Evolutionary conservation across 2,888 invertebrate species (phyloP), one percentile per base, ranked within the genome.

Genomic region (Tiliacea aurago): DNA sequence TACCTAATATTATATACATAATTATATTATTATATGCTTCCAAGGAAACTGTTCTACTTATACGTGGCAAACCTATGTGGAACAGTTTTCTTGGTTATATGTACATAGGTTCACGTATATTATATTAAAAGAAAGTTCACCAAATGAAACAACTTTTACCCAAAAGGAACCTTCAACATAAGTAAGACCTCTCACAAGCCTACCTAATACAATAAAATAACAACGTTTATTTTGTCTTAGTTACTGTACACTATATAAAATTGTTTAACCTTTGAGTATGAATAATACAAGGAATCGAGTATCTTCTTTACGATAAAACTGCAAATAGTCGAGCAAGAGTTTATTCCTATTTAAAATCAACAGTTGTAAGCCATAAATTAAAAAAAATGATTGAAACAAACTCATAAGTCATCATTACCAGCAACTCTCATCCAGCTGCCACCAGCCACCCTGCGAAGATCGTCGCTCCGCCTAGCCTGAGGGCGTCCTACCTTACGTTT

Each of bases 151-250:
- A 47, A 41, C 3, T 62, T 37, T 23, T 45, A 37, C 47, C 55
- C 5, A 49, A 47, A 82, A 58, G 41, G 6, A 70, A 49, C n/a
- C 41, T 66, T 77, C 15, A 58, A 62, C 78, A 4, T 53, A 65
- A 74, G 45, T 59, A 28, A 15, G 23, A 55, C 37, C 55, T 56
- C 56, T 81, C 45, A 33, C 45, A 49, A 15, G 28, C 11, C 43
- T 49, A 56, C 84, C 49, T 45, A 64, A 72, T 62, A 77, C 45
- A 69, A 56, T 58, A 43, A 49, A 69, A 61, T 59, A 76, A 84
- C 43, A 43, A 68, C 23, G 43, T 68, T 73, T 68, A 63, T 83
- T 74, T 47, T 37, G 9, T 79, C 56, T 65, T 65, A 68, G 49
- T 71, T 28, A 66, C 55, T 43, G 55, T 15, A 66, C 15, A 55